Base-by-base conservation (phyloP, 2,113 vertebrate species). In the Paedocypris sp. region DNA sequence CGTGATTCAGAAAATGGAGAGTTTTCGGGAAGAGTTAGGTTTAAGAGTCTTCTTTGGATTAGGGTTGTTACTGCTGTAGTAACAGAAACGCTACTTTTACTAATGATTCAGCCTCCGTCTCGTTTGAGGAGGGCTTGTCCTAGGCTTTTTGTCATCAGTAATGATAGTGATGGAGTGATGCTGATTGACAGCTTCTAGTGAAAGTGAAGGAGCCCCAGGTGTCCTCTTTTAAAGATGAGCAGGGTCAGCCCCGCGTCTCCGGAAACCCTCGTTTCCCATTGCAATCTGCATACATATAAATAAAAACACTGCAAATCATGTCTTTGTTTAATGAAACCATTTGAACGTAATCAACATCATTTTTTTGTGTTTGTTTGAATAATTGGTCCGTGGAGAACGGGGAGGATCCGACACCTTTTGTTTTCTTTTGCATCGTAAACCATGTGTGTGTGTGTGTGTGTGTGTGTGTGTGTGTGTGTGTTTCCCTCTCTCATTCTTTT, bases 131-230 rank as follows among this genome's bases (percentile, higher is more conserved):
- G 62, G 20, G 11, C 50, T 58, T 51, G n/a, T 58, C 59, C 15
- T 32, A 41, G 22, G 13, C 53, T 53, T 52, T 63, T 42, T 63
- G 54, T 48, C 32, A 7, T 23, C 22, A 13, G 22, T 23, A 43
- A 43, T 43, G 25, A 43, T 20, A 31, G 11, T 31, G 39, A 58
- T 58, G 19, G 43, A 68, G 9, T 38, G n/a, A 52, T 64, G 39
- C 38, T 47, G 39, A 46, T 41, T 47, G 47, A 29, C 53, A 64
- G 29, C 18, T 57, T 6, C 25, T 43, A 6, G 22, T 46, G 23
- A 25, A 38, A 29, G 43, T 12, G 23, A 39, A 26, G 33, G 5
- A 15, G 38, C 11, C 53, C 25, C 53, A 58, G 53, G 53, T 58
- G 38, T 58, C 26, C 39, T 43, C 12, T 15, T 22, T 43, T 29